Evolutionary conservation across 64 coral and sea anemone species (phyloP).

Genomic region (Pachyseris speciosa): DNA sequence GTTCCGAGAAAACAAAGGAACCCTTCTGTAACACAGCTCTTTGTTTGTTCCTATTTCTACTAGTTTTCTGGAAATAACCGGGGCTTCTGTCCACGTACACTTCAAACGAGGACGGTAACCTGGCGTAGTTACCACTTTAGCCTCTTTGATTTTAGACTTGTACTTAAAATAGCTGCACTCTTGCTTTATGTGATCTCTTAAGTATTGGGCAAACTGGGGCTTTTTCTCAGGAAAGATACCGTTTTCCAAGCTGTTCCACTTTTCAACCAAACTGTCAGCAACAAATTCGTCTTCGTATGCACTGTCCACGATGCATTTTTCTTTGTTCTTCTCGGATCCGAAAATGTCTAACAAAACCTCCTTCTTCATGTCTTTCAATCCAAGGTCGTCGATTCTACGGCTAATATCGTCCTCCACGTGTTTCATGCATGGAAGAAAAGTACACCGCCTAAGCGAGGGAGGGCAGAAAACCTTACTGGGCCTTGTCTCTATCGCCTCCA

Average conservation of each 20-base stretch:
- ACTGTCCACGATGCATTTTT: constrained; percentile 44
- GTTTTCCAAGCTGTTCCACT: constrained; percentile 16
- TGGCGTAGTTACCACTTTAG: constrained; percentile 8
- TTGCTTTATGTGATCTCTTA: constrained; percentile 44
- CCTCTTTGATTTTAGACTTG: constrained; percentile 58
- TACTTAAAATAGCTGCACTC: constrained; percentile 62
- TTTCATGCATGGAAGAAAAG: too few species aligned
- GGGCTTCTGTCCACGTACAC: constrained; percentile 28
- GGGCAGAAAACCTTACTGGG: too few species aligned
- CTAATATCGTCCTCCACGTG: too few species aligned
- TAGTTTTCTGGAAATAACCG: neutral
- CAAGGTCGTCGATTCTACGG: too few species aligned
- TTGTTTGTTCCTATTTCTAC: neutral
- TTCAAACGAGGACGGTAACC: constrained; percentile 47
- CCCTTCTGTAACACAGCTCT: neutral
- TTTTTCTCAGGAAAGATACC: neutral
- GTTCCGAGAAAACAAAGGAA: neutral
- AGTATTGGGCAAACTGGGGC: constrained; percentile 49
- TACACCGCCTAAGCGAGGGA: too few species aligned
- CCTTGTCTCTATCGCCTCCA: too few species aligned
- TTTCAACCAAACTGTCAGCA: constrained; percentile 9
- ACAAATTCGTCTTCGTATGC: neutral
- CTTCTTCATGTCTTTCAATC: constrained; percentile 12
- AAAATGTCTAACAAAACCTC: constrained; percentile 33
- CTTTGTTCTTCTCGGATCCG: constrained; percentile 2